phyloP scores from a whole-genome alignment of 2,113 vertebrate genomes.

The Morone saxatilis region DNA sequence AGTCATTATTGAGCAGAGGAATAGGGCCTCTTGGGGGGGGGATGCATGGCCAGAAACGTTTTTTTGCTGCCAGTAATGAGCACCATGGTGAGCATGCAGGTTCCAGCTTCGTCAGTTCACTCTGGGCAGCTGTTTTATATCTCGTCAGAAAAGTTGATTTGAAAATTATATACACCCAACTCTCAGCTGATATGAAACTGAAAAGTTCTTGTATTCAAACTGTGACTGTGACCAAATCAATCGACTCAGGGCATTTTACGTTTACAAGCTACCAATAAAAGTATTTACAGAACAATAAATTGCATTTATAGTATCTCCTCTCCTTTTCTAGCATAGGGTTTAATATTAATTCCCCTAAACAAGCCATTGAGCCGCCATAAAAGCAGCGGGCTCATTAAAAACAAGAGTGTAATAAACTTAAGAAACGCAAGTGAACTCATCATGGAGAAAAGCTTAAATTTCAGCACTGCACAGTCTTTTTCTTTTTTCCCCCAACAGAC shows the following conservation, averaged over 20 bases:
- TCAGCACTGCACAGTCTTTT: not conserved
- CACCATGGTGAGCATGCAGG: not conserved
- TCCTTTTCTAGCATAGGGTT: not conserved
- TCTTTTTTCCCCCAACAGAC: not conserved
- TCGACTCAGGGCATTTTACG: not conserved
- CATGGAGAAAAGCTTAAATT: not conserved
- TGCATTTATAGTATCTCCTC: not conserved
- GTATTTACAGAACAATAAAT: slow-evolving; percentile 32
- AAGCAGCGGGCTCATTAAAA: slow-evolving; percentile 24
- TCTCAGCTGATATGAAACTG: not conserved
- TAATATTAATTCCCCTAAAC: not conserved
- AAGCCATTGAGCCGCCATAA: not conserved
- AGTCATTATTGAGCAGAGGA: not conserved
- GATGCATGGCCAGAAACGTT: not conserved
- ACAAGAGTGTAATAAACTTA: slow-evolving; percentile 14
- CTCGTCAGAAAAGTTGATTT: too few relatives aligned
- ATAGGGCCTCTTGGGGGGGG: not conserved
- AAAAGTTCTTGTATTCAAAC: not conserved
- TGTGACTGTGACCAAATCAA: not conserved
- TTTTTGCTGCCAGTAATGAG: not conserved
- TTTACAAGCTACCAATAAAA: slow-evolving; percentile 36
- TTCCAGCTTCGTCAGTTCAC: not conserved
- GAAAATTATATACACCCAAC: not conserved
- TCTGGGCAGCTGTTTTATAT: too few relatives aligned
- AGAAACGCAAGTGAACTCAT: not conserved